Conservation (phyloP, 2,888 invertebrate genomes). For the Synergus laeviventris region DNA sequence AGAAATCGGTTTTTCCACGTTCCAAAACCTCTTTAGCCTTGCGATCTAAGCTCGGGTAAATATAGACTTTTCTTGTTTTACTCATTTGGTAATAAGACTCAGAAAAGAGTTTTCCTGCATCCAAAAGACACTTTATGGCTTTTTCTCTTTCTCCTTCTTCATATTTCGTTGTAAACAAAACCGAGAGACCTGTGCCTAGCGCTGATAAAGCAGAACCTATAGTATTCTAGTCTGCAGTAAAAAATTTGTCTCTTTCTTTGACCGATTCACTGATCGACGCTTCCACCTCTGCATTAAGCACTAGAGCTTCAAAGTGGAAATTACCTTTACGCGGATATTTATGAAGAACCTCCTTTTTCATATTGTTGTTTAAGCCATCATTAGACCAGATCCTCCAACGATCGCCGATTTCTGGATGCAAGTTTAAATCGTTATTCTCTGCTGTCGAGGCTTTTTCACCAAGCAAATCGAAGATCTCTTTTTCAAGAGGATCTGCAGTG, state of each 20-base stretch:
- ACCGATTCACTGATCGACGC: constrained; percentile 37
- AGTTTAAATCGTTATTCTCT: background rate
- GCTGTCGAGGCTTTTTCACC: background rate
- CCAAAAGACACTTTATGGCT: background rate
- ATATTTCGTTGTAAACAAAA: background rate
- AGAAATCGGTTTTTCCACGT: constrained; percentile 40
- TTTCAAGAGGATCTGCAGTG: background rate
- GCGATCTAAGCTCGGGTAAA: constrained; percentile 43
- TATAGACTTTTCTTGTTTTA: constrained; percentile 40
- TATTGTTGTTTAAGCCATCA: constrained; percentile 24
- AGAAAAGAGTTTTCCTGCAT: constrained; percentile 41
- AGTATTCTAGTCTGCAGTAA: constrained; percentile 40
- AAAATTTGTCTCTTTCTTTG: background rate
- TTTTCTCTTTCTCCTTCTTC: background rate
- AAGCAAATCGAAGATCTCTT: background rate
- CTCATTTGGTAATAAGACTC: constrained; percentile 42
- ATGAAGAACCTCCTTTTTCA: background rate
- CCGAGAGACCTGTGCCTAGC: constrained; percentile 37
- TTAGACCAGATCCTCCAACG: constrained; percentile 41
- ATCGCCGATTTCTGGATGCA: background rate
- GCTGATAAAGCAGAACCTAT: constrained; percentile 44
- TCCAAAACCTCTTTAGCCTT: constrained; percentile 42
- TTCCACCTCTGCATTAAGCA: constrained; percentile 38
- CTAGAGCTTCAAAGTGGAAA: constrained; percentile 41
- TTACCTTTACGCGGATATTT: constrained; percentile 40